Base-by-base conservation (phyloP, 2,113 vertebrate genomes). In the Noturus placidus region DNA sequence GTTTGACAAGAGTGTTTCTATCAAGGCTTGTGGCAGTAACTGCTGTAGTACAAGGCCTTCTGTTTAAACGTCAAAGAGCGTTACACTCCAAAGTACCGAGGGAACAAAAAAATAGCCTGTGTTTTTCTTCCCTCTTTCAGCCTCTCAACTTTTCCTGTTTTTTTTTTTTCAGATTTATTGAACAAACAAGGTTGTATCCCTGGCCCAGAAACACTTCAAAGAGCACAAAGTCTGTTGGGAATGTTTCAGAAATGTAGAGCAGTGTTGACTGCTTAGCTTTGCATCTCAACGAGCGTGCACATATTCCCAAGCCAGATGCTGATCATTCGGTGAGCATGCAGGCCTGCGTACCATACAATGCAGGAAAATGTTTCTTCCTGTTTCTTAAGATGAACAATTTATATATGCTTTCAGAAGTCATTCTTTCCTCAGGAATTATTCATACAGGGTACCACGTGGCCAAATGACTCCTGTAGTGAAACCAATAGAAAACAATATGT, bases 171-270 rank as follows among this genome's bases (percentile, higher is more conserved):
- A 92, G 93, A 93, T 93, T 92, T 89, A 93, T 92, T 92, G 93
- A 94, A 95, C 94, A 95, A 95, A 95, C 94, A 94, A 93, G 93
- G 92, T 93, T 93, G 94, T 92, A 94, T 94, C 94, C 92, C 93
- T 94, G 94, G 94, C 94, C 94, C 93, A 95, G 94, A 95, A 94
- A 95, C 92, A 95, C 94, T 95, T 95, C 94, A 95, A 95, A 95
- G 94, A 94, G 93, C 92, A 93, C 91, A 27, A 92, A 93, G 93
- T 95, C 94, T 95, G 92, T 92, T 94, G 94, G 94, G 94, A 95
- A 92, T 91, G 91, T 91, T 92, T 95, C 92, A 92, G 93, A 95
- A 95, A 95, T 94, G 91, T 94, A 92, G 94, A 95, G 92, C 93
- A 93, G 91, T 81, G 92, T 94, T 93, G 93, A 93, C 94, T 95